These are phyloP conservation scores for Parapristionchus giblindavisi DNA, from an alignment of 2,888 invertebrate species.

Conservation along the genomic window DNA sequence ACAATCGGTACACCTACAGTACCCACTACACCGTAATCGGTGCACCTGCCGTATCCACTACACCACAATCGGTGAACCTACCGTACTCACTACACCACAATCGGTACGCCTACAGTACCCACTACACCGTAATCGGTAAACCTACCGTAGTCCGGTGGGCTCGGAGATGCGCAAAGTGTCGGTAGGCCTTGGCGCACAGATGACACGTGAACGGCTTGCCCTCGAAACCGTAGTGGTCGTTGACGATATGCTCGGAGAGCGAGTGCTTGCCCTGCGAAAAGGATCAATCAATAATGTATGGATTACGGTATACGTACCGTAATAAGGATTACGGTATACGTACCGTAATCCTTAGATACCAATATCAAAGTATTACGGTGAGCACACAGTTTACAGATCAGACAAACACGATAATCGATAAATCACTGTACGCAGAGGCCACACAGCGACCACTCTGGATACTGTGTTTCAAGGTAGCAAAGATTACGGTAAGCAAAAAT, in stretches of 20 bases:
- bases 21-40: background rate
- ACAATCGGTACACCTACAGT: background rate
- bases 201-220: slow-evolving; percentile 22
- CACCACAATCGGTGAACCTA: no score
- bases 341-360: no score
- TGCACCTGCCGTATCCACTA: slow-evolving; percentile 11
- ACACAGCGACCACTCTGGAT: no score
- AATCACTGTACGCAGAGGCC: no score
- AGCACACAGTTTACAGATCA: no score
- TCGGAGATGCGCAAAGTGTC: slow-evolving; percentile 22
- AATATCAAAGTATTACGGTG: no score
- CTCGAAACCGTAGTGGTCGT: background rate
- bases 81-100: background rate
- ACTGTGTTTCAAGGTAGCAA: no score
- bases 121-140: background rate
- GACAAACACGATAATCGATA: no score
- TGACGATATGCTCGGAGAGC: slow-evolving; percentile 26
- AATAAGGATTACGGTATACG: no score
- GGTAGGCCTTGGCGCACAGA: slow-evolving; percentile 28
- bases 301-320: no score
- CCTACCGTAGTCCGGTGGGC: slow-evolving; percentile 19
- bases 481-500: no score
- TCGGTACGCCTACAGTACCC: background rate
- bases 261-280: slow-evolving; percentile 15
- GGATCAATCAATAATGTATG: background rate